Conservation (phyloP, 1,140 invertebrate species). For the Globodera rostochiensis region DNA sequence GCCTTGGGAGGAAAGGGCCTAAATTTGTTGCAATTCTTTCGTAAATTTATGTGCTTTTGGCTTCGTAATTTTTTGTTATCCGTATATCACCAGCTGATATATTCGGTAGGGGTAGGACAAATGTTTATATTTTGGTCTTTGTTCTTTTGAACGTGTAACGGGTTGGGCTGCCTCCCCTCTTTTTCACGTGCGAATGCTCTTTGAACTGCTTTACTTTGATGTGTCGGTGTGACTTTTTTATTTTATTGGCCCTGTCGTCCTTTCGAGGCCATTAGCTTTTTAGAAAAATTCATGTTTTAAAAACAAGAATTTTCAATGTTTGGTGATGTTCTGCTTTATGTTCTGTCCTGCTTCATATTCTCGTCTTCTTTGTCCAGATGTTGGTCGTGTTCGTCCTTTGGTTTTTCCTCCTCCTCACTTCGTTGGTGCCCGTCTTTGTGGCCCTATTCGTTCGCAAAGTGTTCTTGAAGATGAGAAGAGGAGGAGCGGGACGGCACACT, state of each 20-base stretch:
- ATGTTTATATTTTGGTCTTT: not conserved
- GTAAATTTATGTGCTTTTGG: not conserved
- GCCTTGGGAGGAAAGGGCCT: not conserved
- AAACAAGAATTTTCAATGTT: conserved; percentile 3
- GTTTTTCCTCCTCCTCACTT: conserved; percentile 12
- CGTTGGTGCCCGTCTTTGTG: conserved; percentile 22
- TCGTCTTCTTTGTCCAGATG: conserved; percentile 18
- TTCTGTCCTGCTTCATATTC: conserved; percentile 11
- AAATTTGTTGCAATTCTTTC: too few species aligned
- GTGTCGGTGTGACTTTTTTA: not conserved
- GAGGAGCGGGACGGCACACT: not conserved
- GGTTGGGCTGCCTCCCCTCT: not conserved
- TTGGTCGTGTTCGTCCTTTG: conserved; percentile 18
- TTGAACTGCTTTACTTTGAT: not conserved
- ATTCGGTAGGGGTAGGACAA: too few species aligned
- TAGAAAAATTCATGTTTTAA: not conserved
- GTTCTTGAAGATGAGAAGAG: not conserved
- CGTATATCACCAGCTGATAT: too few species aligned
- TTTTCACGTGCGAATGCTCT: not conserved
- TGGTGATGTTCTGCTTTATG: not conserved
- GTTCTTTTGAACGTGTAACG: not conserved
- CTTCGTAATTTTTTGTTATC: conserved; percentile 9
- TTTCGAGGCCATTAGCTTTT: not conserved
- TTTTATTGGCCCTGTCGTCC: conserved; percentile 1
- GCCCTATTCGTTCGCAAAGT: conserved; percentile 21